Conservation (phyloP, 2,888 invertebrate species). For the Monoplex corrugatus region DNA sequence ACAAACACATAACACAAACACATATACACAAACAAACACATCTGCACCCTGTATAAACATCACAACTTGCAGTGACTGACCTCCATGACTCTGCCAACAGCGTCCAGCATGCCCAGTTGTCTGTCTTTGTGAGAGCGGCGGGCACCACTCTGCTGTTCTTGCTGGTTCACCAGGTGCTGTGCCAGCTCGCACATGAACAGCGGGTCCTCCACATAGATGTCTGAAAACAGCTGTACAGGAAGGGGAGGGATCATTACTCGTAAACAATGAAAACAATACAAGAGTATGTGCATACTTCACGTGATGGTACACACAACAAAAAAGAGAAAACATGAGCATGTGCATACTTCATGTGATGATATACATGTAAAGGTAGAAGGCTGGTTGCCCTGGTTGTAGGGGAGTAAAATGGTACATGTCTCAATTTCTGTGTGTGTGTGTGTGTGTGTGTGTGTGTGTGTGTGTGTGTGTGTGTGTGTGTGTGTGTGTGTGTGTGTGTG, state of each 20-base stretch:
- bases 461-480: constrained; percentile 31
- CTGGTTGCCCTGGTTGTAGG: too few species aligned
- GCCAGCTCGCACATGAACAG: constrained; percentile 76
- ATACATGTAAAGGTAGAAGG: too few species aligned
- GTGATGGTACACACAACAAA: not conserved
- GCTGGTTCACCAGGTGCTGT: constrained; percentile 67
- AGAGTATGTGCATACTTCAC: too few species aligned
- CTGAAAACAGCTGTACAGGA: constrained; percentile 75
- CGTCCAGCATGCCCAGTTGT: constrained; percentile 70
- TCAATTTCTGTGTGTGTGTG: not conserved
- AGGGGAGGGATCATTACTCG: not conserved
- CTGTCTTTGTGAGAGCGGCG: constrained; percentile 72
- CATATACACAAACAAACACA: not conserved
- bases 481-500: too few species aligned
- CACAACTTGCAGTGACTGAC: constrained; percentile 56
- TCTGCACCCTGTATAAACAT: not conserved
- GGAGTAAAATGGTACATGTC: not conserved
- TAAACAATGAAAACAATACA: too few species aligned
- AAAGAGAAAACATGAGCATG: not conserved
- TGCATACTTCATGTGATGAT: not conserved
- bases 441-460: constrained; percentile 8
- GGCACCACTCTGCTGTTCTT: constrained; percentile 68
- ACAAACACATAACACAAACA: too few species aligned
- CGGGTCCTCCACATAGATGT: constrained; percentile 79
- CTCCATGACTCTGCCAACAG: constrained; percentile 74